Base-by-base conservation (phyloP, 2,888 invertebrate species). In the Phragmatobia fuliginosa region DNA sequence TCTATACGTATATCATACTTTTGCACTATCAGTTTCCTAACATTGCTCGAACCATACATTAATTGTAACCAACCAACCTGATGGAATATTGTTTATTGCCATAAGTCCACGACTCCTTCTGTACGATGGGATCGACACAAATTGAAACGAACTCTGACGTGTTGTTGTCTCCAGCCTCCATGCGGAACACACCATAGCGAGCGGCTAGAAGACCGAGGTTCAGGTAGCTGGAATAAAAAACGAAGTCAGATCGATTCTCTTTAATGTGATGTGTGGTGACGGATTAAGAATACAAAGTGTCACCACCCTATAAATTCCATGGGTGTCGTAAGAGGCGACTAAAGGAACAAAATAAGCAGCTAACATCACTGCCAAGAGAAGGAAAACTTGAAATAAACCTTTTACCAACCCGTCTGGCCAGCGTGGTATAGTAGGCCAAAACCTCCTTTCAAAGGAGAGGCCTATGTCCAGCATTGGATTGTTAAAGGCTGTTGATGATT, bases 121-220 rank as follows among this genome's bases (percentile, higher is more conserved):
- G 94, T 25, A 98, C 96, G 64, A 97, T 97, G 5, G 98, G 97
- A 94, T 98, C 98, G 16, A 98, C 96, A 88, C 99, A 99, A 63
- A 96, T 95, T 41, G 97, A 97, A 14, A 92, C 94, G 61, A 97
- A 90, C 45, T 93, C 91, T 25, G 90, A 85, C 0, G 93, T 91
- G 21, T 89, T 80, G 67, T 86, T 87, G 70, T 92, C 90, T 45
- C 91, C 91, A 0, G 92, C 88, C 78, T 96, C 96, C 72, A 96
- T 92, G 5, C 95, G 89, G 61, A 97, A 96, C 59, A 98, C 96
- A 65, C 97, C 97, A 90, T 97, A 97, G 14, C 99, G 96, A 0
- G 98, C 98, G n/a, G 99, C 98, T 96, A 98, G 97, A 62, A 99
- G 91, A 0, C 99, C 99, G 80, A 99, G 94, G 8, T 98, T 98